Evolutionary conservation across 1,140 invertebrate genomes (phyloP), one percentile per base, ranked within the genome.

Genomic region (Trachelipus rathkii): DNA sequence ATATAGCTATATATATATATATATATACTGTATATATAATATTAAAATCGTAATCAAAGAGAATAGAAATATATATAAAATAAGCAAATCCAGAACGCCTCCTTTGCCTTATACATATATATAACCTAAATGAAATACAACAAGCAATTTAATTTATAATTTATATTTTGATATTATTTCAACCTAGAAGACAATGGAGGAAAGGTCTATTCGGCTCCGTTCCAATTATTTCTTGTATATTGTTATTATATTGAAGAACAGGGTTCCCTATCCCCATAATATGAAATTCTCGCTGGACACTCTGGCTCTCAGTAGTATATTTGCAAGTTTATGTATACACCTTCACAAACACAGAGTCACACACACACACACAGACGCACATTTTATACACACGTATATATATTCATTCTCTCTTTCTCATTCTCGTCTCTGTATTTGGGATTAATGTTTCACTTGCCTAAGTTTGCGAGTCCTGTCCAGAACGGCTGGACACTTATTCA

Each of bases 161-260:
- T 50, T 50, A 50, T 50, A 50, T 50, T 50, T 50, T 50, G 46
- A 50, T 50, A 50, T 50, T 50, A 50, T 50, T 50, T 50, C 46
- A 50, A 50, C 46, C 46, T 50, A 50, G 15, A 15, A 50, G 46
- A 50, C 46, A 50, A 50, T 50, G 46, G 46, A 50, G 46, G 46
- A 50, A n/a, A 50, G 46, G 46, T 50, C 46, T 50, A 50, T 50
- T 50, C 46, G 46, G 46, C 46, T 50, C 9, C 46, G 46, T 50
- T 50, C 46, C 46, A 50, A 50, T 50, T 50, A 50, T 50, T 50
- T 50, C 46, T 50, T 50, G 46, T 50, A 50, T 50, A 50, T 50
- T 50, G 46, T 50, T 50, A 50, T 50, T 50, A 50, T 50, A 50
- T 50, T 50, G 46, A 50, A 50, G 46, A 50, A 50, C 46, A 15